These are phyloP conservation scores for Xerus rutilus DNA, from an alignment of 2,797 vertebrate species.

Conservation along the genomic window DNA sequence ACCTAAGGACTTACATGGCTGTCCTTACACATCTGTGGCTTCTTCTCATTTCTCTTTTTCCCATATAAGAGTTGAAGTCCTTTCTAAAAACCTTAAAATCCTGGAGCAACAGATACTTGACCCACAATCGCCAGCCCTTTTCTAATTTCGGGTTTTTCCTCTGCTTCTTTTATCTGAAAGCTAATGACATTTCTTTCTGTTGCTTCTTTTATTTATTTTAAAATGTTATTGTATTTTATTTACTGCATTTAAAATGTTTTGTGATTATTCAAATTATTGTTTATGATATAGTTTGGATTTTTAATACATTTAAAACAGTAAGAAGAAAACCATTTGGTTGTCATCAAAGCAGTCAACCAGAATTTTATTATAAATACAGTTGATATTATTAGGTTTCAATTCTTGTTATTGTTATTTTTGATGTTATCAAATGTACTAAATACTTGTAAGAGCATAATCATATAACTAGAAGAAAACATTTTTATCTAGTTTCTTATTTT, in stretches of 20 bases:
- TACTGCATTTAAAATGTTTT: not conserved
- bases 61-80: not conserved
- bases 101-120: rapidly evolving
- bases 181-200: not conserved
- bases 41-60: not conserved
- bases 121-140: not conserved
- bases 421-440: not conserved
- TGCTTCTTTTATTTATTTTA: not conserved
- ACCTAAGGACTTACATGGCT: not conserved
- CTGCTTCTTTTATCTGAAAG: not conserved
- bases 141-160: not conserved
- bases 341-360: not conserved
- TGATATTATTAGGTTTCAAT: not conserved
- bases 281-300: not conserved
- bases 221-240: not conserved
- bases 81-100: not conserved
- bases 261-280: not conserved
- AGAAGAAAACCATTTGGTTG: not conserved
- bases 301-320: not conserved
- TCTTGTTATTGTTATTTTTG: not conserved
- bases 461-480: not conserved
- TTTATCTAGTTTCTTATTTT: not conserved
- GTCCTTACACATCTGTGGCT: not conserved
- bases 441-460: not conserved
- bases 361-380: not conserved